Conservation (phyloP, 2,797 vertebrate genomes). For the Prunella strophiata region DNA sequence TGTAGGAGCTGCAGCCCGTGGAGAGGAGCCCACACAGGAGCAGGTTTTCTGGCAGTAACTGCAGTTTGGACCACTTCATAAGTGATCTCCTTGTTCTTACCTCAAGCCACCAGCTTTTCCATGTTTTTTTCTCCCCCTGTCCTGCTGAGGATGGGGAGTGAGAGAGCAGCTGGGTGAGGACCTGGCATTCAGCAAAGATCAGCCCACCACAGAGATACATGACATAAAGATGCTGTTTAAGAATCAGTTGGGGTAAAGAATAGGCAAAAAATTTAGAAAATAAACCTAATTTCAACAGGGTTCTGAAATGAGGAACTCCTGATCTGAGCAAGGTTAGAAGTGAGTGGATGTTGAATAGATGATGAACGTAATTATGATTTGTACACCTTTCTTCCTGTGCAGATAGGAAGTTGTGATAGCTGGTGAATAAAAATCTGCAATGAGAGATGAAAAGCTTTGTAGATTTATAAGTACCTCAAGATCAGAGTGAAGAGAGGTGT, state of each 20-base stretch:
- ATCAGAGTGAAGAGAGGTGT: background rate
- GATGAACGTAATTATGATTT: background rate
- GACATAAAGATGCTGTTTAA: background rate
- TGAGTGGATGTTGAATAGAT: background rate
- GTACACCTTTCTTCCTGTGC: background rate
- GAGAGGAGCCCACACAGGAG: background rate
- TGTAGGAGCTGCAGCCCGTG: background rate
- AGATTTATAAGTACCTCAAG: background rate
- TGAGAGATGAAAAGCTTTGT: background rate
- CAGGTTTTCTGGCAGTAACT: background rate
- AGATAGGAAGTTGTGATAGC: background rate
- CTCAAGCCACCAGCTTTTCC: background rate
- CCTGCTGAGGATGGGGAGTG: background rate
- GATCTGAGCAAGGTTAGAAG: background rate
- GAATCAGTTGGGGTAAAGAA: background rate
- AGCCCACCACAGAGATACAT: background rate
- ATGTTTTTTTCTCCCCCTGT: background rate
- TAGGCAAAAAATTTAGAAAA: background rate
- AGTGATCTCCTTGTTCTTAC: background rate
- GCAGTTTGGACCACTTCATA: background rate
- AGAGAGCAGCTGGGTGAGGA: background rate
- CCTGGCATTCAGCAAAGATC: background rate
- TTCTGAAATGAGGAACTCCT: background rate
- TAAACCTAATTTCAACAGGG: background rate
- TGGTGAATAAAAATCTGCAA: background rate